phyloP scores from a whole-genome alignment of 92 coral and sea anemone species.

The Phymanthus crucifer region DNA sequence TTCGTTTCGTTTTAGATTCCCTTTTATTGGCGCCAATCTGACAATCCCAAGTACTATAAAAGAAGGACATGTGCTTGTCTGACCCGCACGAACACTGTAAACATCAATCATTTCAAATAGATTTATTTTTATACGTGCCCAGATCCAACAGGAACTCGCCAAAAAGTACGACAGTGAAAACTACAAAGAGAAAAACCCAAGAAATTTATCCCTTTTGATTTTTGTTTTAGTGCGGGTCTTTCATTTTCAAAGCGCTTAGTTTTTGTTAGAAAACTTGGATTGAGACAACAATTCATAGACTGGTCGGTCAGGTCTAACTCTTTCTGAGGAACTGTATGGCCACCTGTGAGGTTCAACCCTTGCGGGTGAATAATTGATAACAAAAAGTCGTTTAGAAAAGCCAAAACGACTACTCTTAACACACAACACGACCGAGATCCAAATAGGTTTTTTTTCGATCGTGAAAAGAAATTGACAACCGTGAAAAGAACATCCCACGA shows the following conservation, averaged over 20 bases:
- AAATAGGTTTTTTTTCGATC: background rate
- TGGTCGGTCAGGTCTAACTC: background rate
- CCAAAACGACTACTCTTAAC: background rate
- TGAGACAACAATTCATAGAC: background rate
- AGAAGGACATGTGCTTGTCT: conserved; percentile 4
- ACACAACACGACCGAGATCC: background rate
- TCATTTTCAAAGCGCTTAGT: background rate
- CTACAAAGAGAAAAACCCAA: background rate
- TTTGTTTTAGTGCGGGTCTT: background rate
- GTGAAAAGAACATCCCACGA: conserved; percentile 6
- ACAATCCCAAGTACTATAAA: background rate
- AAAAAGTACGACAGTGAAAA: background rate
- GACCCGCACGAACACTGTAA: background rate
- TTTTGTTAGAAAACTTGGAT: background rate
- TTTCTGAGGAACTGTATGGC: background rate
- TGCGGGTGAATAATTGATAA: background rate
- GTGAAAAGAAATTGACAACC: background rate
- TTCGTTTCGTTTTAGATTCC: conserved; percentile 1
- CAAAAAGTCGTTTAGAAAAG: background rate
- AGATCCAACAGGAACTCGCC: background rate
- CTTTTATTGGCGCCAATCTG: background rate
- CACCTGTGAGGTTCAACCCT: background rate
- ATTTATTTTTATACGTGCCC: background rate
- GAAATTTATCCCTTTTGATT: no score
- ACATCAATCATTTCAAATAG: background rate